Base-by-base conservation (phyloP, 1,140 invertebrate species). In the Ptiloglossa arizonensis region DNA sequence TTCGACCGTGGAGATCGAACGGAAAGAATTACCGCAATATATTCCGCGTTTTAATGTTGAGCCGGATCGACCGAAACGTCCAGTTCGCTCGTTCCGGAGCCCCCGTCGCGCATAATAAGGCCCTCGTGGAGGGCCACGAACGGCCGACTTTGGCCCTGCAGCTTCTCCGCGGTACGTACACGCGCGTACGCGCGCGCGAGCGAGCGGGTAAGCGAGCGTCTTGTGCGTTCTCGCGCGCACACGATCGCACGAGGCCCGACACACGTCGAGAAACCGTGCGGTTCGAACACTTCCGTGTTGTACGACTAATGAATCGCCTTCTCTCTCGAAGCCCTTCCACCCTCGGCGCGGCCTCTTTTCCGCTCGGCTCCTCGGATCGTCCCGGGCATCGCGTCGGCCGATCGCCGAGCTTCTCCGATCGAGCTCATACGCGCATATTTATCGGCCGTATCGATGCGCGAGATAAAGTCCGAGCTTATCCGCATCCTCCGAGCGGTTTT, bases 241-340 rank as follows among this genome's bases (percentile, higher is more conserved):
- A 63, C 35, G 22, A 24, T 13, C 5, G 50, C 13, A 38, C 27
- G 15, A 19, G 29, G 19, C 52, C 66, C 67, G 68, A 79, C 68
- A 80, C 78, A 85, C 76, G 81, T 64, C 32, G 81, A 73, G 80
- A 79, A 79, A 82, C 79, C 83, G 80, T 80, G 81, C 86, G 79
- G 75, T 87, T 70, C 71, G 81, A 87, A 87, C 88, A 89, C 91
- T 92, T 92, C 91, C 91, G 91, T 90, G 89, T 92, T 92, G 89
- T 92, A 90, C 87, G 87, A 90, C 90, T 92, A 92, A 92, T 92
- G 91, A 92, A 92, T 92, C 89, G 90, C 88, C 89, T 91, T 89
- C 87, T 87, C 87, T 71, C 69, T 56, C 48, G 78, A 27, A 80
- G 77, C 72, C 69, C 78, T 80, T 87, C 64, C 85, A 78, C 85